Evolutionary conservation across 2,797 vertebrate species (phyloP).

Genomic region (Pelodytes ibericus): DNA sequence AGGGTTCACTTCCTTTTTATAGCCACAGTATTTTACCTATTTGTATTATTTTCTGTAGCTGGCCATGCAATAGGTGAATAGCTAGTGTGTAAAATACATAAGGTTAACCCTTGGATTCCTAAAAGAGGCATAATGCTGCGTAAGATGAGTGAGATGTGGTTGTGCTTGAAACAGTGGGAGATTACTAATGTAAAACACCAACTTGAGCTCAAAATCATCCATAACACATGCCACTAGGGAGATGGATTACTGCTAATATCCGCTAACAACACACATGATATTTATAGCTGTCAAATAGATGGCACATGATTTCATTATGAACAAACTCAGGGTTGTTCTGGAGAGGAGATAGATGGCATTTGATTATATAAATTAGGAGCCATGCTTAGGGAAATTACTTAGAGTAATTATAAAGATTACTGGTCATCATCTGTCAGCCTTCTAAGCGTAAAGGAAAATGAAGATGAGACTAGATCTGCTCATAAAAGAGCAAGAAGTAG

Average conservation of each 20-base stretch:
- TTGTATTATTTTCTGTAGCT: no score
- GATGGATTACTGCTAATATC: constrained; percentile 26
- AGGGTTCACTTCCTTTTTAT: no score
- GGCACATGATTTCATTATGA: constrained; percentile 36
- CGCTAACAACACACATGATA: constrained; percentile 32
- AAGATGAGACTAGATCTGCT: not conserved
- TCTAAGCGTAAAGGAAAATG: not conserved
- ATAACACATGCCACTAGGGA: constrained; percentile 15
- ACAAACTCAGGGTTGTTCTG: constrained; percentile 25
- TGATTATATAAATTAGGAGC: constrained; percentile 45
- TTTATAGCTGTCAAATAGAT: constrained; percentile 29
- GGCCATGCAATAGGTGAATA: no score
- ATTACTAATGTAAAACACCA: no score
- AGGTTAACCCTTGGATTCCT: no score
- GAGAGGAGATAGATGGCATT: constrained; percentile 13
- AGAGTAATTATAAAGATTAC: constrained; percentile 34
- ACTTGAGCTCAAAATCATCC: not conserved
- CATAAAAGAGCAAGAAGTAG: no score
- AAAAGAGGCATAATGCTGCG: no score
- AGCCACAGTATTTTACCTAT: no score
- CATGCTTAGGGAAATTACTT: constrained; percentile 33
- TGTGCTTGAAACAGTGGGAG: no score
- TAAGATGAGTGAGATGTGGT: no score
- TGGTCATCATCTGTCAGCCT: constrained; percentile 2
- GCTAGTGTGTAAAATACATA: no score